phyloP scores from a whole-genome alignment of 1,140 invertebrate genomes.

The Aplysia californica region DNA sequence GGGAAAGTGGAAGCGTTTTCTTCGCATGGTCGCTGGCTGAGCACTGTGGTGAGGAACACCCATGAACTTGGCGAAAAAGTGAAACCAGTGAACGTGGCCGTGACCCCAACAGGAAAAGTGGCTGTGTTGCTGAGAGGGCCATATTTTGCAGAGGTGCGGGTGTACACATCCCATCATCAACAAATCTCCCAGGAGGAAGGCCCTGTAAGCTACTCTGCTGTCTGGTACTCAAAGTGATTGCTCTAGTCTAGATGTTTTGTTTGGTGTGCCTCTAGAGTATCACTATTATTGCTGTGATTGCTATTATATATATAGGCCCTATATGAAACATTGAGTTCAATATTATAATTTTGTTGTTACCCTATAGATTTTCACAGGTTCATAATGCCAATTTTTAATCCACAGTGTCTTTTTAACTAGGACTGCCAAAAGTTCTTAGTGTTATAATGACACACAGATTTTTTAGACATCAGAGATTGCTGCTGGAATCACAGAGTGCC shows the following conservation, averaged over 20 bases:
- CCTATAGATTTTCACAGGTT: too few relatives aligned
- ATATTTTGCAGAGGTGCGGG: slow-evolving; percentile 55
- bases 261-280: background rate
- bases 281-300: too few relatives aligned
- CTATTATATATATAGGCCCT: too few relatives aligned
- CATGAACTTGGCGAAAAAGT: slow-evolving; percentile 47
- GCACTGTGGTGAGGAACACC: slow-evolving; percentile 46
- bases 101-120: slow-evolving; percentile 52
- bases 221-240: background rate
- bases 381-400: too few relatives aligned
- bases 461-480: too few relatives aligned
- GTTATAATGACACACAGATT: too few relatives aligned
- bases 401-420: too few relatives aligned
- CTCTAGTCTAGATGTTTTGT: background rate
- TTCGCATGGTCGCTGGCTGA: slow-evolving; percentile 44
- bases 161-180: slow-evolving; percentile 34
- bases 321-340: too few relatives aligned
- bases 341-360: too few relatives aligned
- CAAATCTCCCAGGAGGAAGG: background rate
- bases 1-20: slow-evolving; percentile 96
- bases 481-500: too few relatives aligned
- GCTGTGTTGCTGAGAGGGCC: slow-evolving; percentile 53
- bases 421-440: too few relatives aligned
- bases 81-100: slow-evolving; percentile 55
- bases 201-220: background rate